A percentile compares a stretch with the other conserved stretches of the same genome.
phyloP scores from a whole-genome alignment of 2,888 invertebrate species.

The Platycheirus albimanus region DNA sequence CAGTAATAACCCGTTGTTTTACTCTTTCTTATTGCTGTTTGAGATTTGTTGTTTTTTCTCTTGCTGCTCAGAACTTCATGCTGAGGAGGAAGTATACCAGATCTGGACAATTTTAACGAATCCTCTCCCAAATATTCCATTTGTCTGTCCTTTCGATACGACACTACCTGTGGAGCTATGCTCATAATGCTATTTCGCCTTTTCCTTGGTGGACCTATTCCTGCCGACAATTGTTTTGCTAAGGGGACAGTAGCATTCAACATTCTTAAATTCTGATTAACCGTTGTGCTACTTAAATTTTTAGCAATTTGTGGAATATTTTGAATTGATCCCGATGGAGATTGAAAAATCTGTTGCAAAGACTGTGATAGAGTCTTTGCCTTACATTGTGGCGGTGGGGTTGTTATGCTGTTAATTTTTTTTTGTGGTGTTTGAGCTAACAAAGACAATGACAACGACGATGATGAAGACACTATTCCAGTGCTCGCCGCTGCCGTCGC shows the following conservation, averaged over 20 bases:
- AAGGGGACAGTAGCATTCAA: constrained; percentile 33
- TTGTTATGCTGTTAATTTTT: neutral
- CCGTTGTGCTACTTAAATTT: neutral
- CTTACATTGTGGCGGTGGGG: constrained; percentile 18
- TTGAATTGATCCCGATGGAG: constrained; percentile 55
- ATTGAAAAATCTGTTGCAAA: constrained; percentile 75
- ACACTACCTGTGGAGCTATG: constrained; percentile 20
- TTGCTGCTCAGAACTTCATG: no score
- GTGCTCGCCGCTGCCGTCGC: neutral
- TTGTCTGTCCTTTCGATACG: constrained; percentile 30
- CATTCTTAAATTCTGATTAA: constrained; percentile 21
- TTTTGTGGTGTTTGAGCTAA: constrained; percentile 5
- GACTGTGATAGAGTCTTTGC: constrained; percentile 75
- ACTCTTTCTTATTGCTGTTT: neutral
- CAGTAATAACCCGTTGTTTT: constrained; percentile 7
- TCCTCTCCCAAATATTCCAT: constrained; percentile 7
- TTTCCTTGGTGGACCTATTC: constrained; percentile 24
- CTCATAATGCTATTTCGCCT: constrained; percentile 60
- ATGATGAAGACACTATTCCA: constrained; percentile 1
- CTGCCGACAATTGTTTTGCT: constrained; percentile 10
- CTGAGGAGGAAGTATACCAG: no score
- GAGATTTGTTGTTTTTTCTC: constrained; percentile 12
- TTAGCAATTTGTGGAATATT: constrained; percentile 48
- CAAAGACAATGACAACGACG: constrained; percentile 7
- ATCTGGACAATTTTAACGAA: neutral